Base-by-base conservation (phyloP, 2,888 invertebrate genomes). In the Megamerina dolium region DNA sequence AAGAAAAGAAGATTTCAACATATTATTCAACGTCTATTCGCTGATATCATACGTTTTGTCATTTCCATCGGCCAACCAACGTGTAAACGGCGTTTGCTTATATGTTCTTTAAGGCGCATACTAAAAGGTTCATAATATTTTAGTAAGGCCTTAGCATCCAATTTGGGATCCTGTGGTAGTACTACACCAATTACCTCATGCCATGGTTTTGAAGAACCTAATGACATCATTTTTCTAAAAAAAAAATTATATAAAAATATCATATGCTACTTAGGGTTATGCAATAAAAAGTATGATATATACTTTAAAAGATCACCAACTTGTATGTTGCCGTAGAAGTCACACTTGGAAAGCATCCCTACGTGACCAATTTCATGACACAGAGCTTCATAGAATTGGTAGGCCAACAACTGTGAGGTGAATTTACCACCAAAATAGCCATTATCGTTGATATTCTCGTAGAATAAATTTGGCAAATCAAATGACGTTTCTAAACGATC, bases 111-210 rank as follows among this genome's bases (percentile, higher is more conserved):
- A n/a, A n/a, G n/a, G 33, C 5, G 18, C 8, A 16, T 16, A 33
- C 3, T 12, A 18, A 18, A 88, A 0, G 89, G 88, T 46, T 77
- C 74, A 72, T 89, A 90, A 72, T 87, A 90, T 63, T 88, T 84
- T 53, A 89, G 62, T 1, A 90, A 71, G 0, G 85, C 84, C 39
- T 79, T 75, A 3, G 84, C 84, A 53, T 82, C 80, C 77, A 90
- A 82, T 38, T 76, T 75, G 50, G 82, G 64, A 58, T 78, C 77
- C 1, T 85, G 87, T 0, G 87, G 86, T n/a, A 90, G 70, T 3
- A 77, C 76, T 63, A 85, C 54, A 14, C 79, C 74, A 68, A 88
- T 74, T 1, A 81, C 82, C 43, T 90, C 85, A 14, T 80, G 81
- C 87, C 87, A 87, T 1, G 84, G 82, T 49, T 76, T 78, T 0